Percentiles rank a stretch among this genome's conserved stretches.
phyloP scores from a whole-genome alignment of 2,797 vertebrate genomes.

The Melanotaenia boesemani region DNA sequence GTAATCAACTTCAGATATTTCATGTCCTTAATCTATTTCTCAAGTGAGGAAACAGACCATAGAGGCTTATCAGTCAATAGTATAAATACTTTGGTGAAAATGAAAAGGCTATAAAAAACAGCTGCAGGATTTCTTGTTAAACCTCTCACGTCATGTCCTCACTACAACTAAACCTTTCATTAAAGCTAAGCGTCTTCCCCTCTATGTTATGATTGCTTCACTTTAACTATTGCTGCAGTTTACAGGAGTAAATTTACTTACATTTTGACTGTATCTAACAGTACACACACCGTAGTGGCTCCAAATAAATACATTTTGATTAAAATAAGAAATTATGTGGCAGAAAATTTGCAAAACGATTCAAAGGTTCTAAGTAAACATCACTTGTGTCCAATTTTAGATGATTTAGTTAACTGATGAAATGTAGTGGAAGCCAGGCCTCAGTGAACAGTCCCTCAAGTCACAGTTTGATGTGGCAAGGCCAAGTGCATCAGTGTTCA shows the following conservation, averaged over 20 bases:
- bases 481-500: constrained; percentile 32
- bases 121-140: too few species aligned
- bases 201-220: too few species aligned
- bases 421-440: neutral
- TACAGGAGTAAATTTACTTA: too few species aligned
- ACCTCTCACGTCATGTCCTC: too few species aligned
- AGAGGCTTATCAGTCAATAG: too few species aligned
- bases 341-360: neutral
- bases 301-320: too few species aligned
- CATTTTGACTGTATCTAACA: neutral
- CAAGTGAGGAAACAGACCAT: too few species aligned
- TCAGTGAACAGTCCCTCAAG: constrained; percentile 26
- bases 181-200: neutral
- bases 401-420: constrained; percentile 7
- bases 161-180: neutral
- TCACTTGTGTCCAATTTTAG: constrained; percentile 5
- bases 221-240: too few species aligned
- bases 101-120: too few species aligned
- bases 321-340: neutral
- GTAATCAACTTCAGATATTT: neutral
- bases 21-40: neutral
- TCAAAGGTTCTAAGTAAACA: neutral
- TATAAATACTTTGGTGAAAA: too few species aligned
- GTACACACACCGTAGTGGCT: neutral
- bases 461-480: constrained; percentile 19